These are phyloP conservation scores for Rhodinocichla rosea DNA, from an alignment of 2,113 vertebrate species.

Conservation along the genomic window DNA sequence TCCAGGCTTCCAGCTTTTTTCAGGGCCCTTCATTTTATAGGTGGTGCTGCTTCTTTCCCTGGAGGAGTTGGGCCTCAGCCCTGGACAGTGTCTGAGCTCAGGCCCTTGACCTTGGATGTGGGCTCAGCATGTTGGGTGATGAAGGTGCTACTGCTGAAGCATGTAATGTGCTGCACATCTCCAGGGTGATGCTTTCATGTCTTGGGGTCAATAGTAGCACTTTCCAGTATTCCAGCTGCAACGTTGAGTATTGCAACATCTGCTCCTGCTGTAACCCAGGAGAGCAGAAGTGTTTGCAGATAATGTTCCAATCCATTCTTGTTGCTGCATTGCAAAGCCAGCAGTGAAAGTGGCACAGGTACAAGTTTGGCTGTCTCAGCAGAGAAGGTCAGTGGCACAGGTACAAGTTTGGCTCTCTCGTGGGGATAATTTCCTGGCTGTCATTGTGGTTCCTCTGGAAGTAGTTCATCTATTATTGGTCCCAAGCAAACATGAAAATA, in stretches of 20 bases:
- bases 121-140: background rate
- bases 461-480: background rate
- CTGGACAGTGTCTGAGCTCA: background rate
- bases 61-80: fast-evolving
- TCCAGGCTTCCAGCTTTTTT: background rate
- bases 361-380: background rate
- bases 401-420: background rate
- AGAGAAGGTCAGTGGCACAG: background rate
- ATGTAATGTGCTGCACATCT: fast-evolving
- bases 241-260: fast-evolving
- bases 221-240: background rate
- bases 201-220: background rate
- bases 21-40: background rate
- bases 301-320: background rate
- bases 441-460: background rate
- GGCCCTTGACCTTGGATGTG: background rate
- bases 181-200: background rate
- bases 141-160: background rate
- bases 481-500: background rate
- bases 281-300: background rate
- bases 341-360: background rate
- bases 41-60: background rate
- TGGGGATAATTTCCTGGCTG: background rate
- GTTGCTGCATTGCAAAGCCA: background rate
- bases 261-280: background rate